Conservation (phyloP, 2,888 invertebrate genomes). For the Spodoptera exigua region DNA sequence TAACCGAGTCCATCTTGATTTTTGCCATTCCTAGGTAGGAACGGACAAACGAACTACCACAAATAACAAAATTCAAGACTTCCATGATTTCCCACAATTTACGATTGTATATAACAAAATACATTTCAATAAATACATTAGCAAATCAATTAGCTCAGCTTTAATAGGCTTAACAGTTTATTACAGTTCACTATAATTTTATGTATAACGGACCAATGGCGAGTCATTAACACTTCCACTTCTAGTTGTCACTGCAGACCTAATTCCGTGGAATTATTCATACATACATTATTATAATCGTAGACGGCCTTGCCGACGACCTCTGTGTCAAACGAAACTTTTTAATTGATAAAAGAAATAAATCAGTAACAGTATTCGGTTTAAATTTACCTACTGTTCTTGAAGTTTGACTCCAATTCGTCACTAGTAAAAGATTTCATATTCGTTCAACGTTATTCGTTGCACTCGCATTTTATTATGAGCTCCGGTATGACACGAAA, state of each 20-base stretch:
- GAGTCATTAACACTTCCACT: constrained; percentile 29
- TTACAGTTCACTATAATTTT: constrained; percentile 8
- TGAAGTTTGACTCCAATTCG: too few relatives aligned
- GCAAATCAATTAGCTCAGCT: neutral
- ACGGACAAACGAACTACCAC: too few relatives aligned
- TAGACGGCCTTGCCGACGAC: constrained; percentile 72
- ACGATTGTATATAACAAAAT: neutral
- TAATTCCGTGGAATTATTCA: constrained; percentile 46
- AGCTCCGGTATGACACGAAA: too few relatives aligned
- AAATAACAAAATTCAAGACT: too few relatives aligned
- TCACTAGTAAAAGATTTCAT: too few relatives aligned
- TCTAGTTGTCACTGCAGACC: constrained; percentile 7
- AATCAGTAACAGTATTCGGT: too few relatives aligned
- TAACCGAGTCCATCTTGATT: too few relatives aligned
- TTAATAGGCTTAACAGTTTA: neutral
- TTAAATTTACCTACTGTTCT: too few relatives aligned
- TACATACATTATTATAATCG: constrained; percentile 20
- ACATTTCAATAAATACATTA: constrained; percentile 5
- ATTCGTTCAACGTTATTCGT: too few relatives aligned
- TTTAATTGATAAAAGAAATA: constrained; percentile 38
- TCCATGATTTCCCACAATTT: too few relatives aligned
- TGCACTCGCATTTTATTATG: too few relatives aligned
- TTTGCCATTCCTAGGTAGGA: too few relatives aligned
- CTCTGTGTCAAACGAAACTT: constrained; percentile 72
- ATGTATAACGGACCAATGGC: constrained; percentile 7